Evolutionary conservation across 2,113 vertebrate genomes (phyloP).

Genomic region (Anoura caudifer): DNA sequence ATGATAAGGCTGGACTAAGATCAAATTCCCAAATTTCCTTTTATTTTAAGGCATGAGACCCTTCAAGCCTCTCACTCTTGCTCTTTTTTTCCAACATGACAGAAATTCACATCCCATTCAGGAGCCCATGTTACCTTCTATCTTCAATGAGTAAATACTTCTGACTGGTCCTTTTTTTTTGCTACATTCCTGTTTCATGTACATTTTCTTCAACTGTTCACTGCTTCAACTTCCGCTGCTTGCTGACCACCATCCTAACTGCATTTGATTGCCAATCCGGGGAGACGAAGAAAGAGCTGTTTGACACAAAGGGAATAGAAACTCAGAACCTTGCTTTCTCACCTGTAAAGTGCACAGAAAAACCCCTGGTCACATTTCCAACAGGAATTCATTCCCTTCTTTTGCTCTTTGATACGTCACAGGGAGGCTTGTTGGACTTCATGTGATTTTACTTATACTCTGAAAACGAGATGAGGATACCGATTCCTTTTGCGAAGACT

Average conservation of each 20-base stretch:
- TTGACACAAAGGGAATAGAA: neutral
- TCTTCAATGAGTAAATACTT: neutral
- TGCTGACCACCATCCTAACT: neutral
- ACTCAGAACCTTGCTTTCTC: neutral
- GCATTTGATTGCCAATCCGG: neutral
- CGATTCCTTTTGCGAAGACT: neutral
- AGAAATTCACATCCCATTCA: neutral
- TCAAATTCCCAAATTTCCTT: neutral
- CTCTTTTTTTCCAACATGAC: neutral
- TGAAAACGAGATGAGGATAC: neutral
- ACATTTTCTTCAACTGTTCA: neutral
- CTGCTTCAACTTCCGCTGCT: neutral
- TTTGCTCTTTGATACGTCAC: neutral
- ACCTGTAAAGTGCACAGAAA: neutral
- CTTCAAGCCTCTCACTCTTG: neutral
- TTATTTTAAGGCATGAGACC: neutral
- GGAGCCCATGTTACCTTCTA: neutral
- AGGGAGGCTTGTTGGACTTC: neutral
- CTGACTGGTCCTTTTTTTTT: neutral
- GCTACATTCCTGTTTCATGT: neutral
- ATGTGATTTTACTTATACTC: neutral
- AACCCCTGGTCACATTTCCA: neutral
- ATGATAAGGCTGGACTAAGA: neutral
- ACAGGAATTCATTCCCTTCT: neutral
- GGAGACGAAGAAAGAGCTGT: neutral